A percentile compares a stretch with the other conserved stretches of the same genome.
These are phyloP conservation scores for Danio jaintianensis DNA, from an alignment of 2,797 vertebrate genomes.

Conservation along the genomic window DNA sequence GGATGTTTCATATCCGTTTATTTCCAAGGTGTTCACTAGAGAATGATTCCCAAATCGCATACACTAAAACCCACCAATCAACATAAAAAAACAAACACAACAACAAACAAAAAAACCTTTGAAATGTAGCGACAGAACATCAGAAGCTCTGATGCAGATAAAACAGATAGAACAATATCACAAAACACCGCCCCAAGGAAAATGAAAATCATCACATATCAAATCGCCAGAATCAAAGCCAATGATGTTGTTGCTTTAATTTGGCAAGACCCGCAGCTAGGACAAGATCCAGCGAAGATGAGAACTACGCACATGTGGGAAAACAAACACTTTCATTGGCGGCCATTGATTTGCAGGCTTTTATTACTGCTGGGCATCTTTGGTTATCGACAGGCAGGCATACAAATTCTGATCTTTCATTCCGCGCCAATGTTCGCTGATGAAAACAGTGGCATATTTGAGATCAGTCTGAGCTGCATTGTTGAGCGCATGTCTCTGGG, in stretches of 20 bases:
- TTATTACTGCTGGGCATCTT: conserved; percentile 40
- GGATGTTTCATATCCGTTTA: not conserved
- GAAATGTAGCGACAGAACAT: conserved; percentile 21
- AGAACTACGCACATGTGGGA: not conserved
- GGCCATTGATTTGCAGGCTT: conserved; percentile 31
- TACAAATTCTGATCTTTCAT: not conserved
- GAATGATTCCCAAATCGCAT: not conserved
- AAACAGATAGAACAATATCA: conserved; percentile 19
- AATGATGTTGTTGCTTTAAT: conserved; percentile 22
- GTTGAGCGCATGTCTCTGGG: conserved; percentile 8
- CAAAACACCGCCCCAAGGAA: conserved; percentile 14
- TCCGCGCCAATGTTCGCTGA: not conserved
- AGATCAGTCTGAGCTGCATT: not conserved
- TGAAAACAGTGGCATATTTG: not conserved
- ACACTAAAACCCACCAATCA: not conserved
- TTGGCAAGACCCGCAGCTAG: conserved; percentile 28
- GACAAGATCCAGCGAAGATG: not conserved
- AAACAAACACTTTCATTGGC: conserved; percentile 31
- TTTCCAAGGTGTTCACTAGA: not conserved
- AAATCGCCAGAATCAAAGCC: conserved; percentile 29
- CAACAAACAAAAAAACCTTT: not conserved
- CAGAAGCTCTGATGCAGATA: conserved; percentile 24
- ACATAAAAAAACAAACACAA: not conserved
- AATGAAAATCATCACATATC: conserved; percentile 28
- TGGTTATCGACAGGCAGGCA: conserved; percentile 8